These are phyloP conservation scores for Ochropleura leucogaster DNA, from an alignment of 2,888 invertebrate species.

Conservation along the genomic window DNA sequence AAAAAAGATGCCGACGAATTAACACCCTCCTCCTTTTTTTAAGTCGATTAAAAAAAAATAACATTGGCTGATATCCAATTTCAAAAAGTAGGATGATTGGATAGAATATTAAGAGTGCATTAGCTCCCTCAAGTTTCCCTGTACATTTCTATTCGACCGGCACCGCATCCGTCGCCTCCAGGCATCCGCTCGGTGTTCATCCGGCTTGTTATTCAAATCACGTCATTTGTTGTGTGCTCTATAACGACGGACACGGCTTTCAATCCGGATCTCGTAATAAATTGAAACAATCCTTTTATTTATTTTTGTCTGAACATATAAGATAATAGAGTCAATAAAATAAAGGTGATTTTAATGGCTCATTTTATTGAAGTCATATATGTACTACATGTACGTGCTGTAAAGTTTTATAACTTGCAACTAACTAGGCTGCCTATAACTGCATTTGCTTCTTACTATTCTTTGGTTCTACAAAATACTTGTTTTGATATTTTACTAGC, in stretches of 20 bases:
- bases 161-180: constrained; percentile 7
- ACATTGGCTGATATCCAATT: neutral
- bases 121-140: neutral
- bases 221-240: constrained; percentile 23
- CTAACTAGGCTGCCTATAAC: no score
- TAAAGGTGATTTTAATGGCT: no score
- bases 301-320: no score
- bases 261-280: neutral
- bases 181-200: constrained; percentile 16
- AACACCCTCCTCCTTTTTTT: no score
- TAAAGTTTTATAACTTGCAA: no score
- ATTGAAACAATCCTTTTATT: no score
- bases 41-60: neutral
- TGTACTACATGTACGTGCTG: no score
- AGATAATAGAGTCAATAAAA: no score
- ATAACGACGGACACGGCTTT: constrained; percentile 7
- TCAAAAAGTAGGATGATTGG: neutral
- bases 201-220: constrained; percentile 44
- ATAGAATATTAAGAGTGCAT: neutral
- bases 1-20: no score
- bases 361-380: neutral
- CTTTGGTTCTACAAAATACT: no score
- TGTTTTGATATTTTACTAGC: no score
- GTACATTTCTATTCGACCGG: constrained; percentile 6
- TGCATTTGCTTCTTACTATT: no score